These are phyloP conservation scores for Polyommatus icarus DNA, from an alignment of 2,888 invertebrate species.

Conservation along the genomic window DNA sequence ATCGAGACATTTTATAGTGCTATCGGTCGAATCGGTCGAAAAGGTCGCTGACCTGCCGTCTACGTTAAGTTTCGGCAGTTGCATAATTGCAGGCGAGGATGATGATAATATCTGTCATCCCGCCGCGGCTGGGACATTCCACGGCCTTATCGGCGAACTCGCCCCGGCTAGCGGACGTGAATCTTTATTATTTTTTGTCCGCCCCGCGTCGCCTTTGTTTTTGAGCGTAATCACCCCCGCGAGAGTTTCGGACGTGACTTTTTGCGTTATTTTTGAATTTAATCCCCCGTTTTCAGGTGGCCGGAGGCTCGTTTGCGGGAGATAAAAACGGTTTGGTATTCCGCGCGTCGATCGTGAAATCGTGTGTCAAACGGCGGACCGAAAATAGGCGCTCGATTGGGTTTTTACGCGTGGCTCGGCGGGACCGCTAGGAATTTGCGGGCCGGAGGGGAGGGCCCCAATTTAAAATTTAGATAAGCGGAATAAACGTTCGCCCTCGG, in stretches of 20 bases:
- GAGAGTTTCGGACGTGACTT: constrained; percentile 14
- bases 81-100: constrained; percentile 3
- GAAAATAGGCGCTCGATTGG: constrained; percentile 67
- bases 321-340: constrained; percentile 42
- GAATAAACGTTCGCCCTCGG: constrained; percentile 60
- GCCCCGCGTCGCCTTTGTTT: constrained; percentile 3
- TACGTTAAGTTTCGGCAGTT: not conserved
- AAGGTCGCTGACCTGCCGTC: not conserved
- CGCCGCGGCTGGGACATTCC: constrained; percentile 3
- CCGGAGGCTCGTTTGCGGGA: constrained; percentile 32
- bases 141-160: not conserved
- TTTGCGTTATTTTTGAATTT: constrained; percentile 13
- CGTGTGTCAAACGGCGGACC: constrained; percentile 63
- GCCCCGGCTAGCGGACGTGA: not conserved
- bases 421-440: constrained; percentile 64
- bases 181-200: not conserved
- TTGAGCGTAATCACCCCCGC: constrained; percentile 1
- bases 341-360: constrained; percentile 55
- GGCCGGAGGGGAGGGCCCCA: constrained; percentile 43
- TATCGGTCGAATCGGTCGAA: not conserved
- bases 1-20: not conserved
- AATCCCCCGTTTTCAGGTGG: constrained; percentile 32
- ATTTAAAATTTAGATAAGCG: constrained; percentile 78
- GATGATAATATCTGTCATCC: constrained; percentile 13
- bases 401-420: constrained; percentile 67